A percentile compares a stretch with the other conserved stretches of the same genome.
phyloP scores from a whole-genome alignment of 2,113 vertebrate species.

The Delphinapterus leucas region DNA sequence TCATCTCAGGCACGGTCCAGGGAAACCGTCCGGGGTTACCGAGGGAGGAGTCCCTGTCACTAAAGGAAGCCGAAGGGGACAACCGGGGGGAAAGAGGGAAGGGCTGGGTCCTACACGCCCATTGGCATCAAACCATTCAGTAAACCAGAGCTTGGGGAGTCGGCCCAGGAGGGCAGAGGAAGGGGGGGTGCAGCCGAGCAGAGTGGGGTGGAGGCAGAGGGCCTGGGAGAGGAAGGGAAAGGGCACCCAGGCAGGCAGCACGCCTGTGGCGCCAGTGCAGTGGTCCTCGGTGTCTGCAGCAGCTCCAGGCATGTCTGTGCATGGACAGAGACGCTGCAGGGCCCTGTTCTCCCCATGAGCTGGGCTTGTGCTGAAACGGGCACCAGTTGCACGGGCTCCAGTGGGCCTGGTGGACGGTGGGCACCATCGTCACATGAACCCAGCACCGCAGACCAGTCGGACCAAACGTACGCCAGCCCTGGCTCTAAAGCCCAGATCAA shows the following conservation, averaged over 20 bases:
- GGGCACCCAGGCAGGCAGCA: no score
- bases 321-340: not conserved
- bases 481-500: not conserved
- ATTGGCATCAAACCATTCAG: not conserved
- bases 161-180: not conserved
- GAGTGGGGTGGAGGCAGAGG: no score
- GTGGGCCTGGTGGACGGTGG: not conserved
- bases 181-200: not conserved
- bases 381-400: no score
- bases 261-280: accelerated
- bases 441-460: not conserved
- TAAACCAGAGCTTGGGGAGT: not conserved
- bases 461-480: not conserved
- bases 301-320: not conserved
- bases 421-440: not conserved
- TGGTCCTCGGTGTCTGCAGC: not conserved
- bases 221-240: no score
- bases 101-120: not conserved
- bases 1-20: not conserved
- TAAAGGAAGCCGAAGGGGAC: not conserved
- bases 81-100: not conserved
- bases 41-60: not conserved
- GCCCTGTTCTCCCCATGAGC: not conserved
- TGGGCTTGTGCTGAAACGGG: not conserved
- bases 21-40: not conserved